Base-by-base conservation (phyloP, 2,797 vertebrate genomes). In the Coracias cyanogaster region DNA sequence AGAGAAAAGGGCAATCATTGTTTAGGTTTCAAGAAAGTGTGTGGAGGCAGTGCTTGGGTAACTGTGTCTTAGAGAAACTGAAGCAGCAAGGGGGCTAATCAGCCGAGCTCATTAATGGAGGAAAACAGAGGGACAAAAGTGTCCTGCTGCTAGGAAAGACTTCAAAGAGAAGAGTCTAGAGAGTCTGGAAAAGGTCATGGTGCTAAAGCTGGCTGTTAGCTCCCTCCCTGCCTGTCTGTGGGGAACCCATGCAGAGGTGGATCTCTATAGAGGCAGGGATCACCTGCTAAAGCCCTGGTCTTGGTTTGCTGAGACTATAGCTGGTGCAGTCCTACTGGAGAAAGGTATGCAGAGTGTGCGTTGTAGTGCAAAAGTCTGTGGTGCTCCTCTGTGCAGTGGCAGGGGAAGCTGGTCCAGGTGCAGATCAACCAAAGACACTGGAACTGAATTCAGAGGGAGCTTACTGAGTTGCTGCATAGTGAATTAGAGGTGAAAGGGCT, bases 31-130 rank as follows among this genome's bases (percentile, higher is more conserved):
- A 5, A 77, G 82, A 69, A 91, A 79, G 9, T 13, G 12, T 33
- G 70, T 21, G 35, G 15, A 48, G 15, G 55, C 60, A 87, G 43
- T 1, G 3, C 51, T n/a, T 71, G 48, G 16, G 57, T 80, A 93
- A 74, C 60, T 20, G 39, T n/a, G 37, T 15, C 73, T 94, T 87
- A 71, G 48, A 93, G 93, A 93, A 94, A 91, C 57, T 31, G 72
- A 93, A 96, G 65, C 82, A 81, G 79, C 76, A 61, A 93, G 87
- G 72, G 65, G 41, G 61, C 91, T 95, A 95, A 94, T 94, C 91
- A 97, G 37, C 45, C 0, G 0, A 81, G 69, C 57, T 94, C 87
- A 74, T 95, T 90, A 94, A 81, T 2, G 9, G 45, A 81, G 33
- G 22, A 78, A 95, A 93, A 80, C n/a, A 74, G 84, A 79, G 49